A percentile compares a stretch with the other conserved stretches of the same genome.
Evolutionary conservation across 2,797 vertebrate genomes (phyloP).

Genomic region (Margarornis squamiger): DNA sequence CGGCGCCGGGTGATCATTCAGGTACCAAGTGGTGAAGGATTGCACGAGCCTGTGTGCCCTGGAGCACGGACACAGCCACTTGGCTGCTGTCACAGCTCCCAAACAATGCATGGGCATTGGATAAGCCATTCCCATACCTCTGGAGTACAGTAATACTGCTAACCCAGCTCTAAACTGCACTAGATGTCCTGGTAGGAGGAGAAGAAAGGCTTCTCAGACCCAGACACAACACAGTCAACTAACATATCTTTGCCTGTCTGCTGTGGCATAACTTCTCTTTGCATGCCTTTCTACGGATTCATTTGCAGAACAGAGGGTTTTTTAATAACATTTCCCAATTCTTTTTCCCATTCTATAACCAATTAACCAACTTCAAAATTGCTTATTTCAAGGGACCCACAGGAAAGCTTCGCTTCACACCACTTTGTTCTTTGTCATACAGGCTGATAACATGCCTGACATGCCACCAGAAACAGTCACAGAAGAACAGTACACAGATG

Average conservation of each 20-base stretch:
- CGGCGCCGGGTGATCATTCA: constrained; percentile 96
- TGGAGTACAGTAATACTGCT: background rate
- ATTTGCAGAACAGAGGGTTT: background rate
- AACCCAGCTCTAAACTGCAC: background rate
- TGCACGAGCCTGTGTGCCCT: constrained; percentile 46
- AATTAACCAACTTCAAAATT: background rate
- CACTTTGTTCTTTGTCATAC: constrained; percentile 17
- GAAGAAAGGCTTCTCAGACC: background rate
- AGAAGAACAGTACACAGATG: constrained; percentile 92
- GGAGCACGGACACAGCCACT: background rate
- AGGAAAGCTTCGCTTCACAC: background rate
- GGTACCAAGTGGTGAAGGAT: constrained; percentile 79
- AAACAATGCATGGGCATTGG: constrained; percentile 15
- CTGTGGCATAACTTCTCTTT: background rate
- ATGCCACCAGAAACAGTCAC: constrained; percentile 88
- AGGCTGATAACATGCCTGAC: constrained; percentile 91
- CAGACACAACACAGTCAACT: background rate
- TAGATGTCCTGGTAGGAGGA: background rate
- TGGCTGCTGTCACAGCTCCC: background rate
- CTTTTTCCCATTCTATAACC: background rate
- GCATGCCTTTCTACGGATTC: constrained; percentile 55
- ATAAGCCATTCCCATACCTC: background rate
- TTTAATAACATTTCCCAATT: background rate
- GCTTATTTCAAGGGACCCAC: background rate
- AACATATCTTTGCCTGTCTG: background rate